These are phyloP conservation scores for Anniella stebbinsi DNA, from an alignment of 2,797 vertebrate species.

Conservation along the genomic window DNA sequence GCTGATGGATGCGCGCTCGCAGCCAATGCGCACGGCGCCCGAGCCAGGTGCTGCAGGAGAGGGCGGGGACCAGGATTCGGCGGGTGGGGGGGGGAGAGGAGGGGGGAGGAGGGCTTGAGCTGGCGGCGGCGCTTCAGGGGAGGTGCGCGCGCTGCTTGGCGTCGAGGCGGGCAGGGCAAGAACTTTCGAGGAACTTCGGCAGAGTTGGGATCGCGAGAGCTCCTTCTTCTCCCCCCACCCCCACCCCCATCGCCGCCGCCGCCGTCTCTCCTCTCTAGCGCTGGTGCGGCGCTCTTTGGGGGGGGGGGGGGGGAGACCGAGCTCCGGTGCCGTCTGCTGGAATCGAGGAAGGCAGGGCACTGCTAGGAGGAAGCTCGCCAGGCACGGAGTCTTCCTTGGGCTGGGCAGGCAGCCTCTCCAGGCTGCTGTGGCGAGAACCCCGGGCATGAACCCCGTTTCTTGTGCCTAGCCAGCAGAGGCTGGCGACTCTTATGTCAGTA, in stretches of 20 bases:
- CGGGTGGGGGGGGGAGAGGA: slow-evolving; percentile 15
- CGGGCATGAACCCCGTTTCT: neutral
- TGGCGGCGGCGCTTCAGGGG: slow-evolving; percentile 35
- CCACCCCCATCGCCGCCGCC: too few relatives aligned
- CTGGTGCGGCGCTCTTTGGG: neutral
- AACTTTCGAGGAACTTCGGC: neutral
- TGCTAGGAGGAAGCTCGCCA: neutral
- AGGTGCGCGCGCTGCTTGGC: neutral
- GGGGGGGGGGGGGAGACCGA: neutral
- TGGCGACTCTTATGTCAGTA: too few relatives aligned
- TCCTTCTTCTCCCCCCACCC: too few relatives aligned
- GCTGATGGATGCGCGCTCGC: slow-evolving; percentile 58
- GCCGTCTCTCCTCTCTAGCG: too few relatives aligned
- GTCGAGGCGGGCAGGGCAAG: too few relatives aligned
- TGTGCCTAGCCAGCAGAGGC: neutral
- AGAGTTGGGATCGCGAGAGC: neutral
- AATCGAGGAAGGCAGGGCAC: neutral
- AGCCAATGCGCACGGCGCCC: slow-evolving; percentile 67
- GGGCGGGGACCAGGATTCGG: slow-evolving; percentile 22
- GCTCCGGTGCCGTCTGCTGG: neutral
- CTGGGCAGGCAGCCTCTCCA: neutral
- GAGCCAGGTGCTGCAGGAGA: slow-evolving; percentile 71
- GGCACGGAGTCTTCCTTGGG: too few relatives aligned
- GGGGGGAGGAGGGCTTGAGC: slow-evolving; percentile 4
- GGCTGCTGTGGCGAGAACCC: neutral